Evolutionary conservation across 2,888 invertebrate genomes (phyloP), one percentile per base, ranked within the genome.

Genomic region (Stegophylla sp.): DNA sequence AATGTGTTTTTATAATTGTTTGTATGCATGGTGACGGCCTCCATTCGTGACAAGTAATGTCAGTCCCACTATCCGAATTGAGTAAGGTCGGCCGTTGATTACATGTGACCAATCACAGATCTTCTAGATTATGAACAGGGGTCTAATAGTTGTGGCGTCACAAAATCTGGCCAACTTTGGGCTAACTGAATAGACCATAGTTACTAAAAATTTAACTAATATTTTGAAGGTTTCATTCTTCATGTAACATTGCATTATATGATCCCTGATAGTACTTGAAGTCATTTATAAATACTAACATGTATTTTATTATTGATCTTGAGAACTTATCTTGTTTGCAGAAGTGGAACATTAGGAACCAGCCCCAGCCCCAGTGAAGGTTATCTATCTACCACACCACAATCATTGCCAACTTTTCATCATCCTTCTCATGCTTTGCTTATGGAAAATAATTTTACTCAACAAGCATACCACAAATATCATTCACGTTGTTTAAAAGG

Each of bases 381-480:
- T 56, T 90, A 89, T 64, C 87, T 91, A 76, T 93, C 94, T 82
- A 94, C 94, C 15, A 91, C 92, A 82, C 95, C 96, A 0, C 92
- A 93, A 86, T 91, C 94, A 82, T 89, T 97, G 87, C 96, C 96
- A 45, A 90, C 91, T 69, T 97, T 97, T 90, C 96, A 97, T 86
- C 98, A 98, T 89, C 98, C 98, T 51, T 96, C 96, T 85, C 97
- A 98, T 87, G 91, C 95, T 12, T 88, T 99, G 84, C 91, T 99
- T 63, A 92, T 96, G 84, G 97, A 98, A 87, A 97, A 98, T 87
- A 96, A 96, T 86, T 99, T 98, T 89, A 97, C 97, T 9, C 98
- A 98, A 88, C 96, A 96, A 87, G 96, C 94, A 3, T 99, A 99
- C 88, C 94, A 96, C 88, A 97, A 97, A 87, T 99, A 97, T 88